Conservation (phyloP, 2,888 invertebrate species). For the Macrosoma leucophasiata region DNA sequence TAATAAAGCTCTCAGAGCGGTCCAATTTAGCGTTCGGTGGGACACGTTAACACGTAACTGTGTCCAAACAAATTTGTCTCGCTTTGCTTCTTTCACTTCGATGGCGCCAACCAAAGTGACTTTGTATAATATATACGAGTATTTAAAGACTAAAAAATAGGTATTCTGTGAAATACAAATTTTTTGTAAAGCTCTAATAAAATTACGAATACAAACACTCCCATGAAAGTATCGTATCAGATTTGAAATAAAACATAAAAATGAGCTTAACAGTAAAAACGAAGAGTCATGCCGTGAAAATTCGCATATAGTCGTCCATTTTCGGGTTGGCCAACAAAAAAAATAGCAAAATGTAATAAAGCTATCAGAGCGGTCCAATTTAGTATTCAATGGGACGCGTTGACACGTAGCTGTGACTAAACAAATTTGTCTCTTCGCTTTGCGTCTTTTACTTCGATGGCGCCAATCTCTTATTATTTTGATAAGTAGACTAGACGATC, state of each 20-base stretch:
- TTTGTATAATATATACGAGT: too few relatives aligned
- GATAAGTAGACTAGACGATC: slow-evolving; percentile 33
- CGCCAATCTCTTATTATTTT: slow-evolving; percentile 49
- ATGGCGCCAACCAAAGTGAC: slow-evolving; percentile 51
- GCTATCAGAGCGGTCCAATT: too few relatives aligned
- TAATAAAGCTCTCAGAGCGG: slow-evolving; percentile 30
- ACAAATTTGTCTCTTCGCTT: slow-evolving; percentile 51
- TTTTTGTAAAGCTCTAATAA: too few relatives aligned
- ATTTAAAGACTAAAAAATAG: too few relatives aligned
- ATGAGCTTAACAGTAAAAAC: too few relatives aligned
- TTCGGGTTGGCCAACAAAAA: slow-evolving; percentile 18
- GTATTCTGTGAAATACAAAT: too few relatives aligned
- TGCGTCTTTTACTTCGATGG: slow-evolving; percentile 35
- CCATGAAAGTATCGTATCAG: too few relatives aligned
- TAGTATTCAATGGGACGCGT: slow-evolving; percentile 32
- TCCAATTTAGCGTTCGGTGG: slow-evolving; percentile 38
- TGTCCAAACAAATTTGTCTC: slow-evolving; percentile 55
- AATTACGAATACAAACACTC: too few relatives aligned
- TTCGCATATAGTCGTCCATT: too few relatives aligned
- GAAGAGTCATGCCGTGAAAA: too few relatives aligned
- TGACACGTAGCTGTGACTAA: slow-evolving; percentile 44
- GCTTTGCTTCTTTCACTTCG: slow-evolving; percentile 31
- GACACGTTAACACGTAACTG: slow-evolving; percentile 36
- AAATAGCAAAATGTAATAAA: slow-evolving; percentile 32
- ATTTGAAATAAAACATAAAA: too few relatives aligned